phyloP scores from a whole-genome alignment of 2,113 vertebrate genomes.

The Charadrius vociferus region DNA sequence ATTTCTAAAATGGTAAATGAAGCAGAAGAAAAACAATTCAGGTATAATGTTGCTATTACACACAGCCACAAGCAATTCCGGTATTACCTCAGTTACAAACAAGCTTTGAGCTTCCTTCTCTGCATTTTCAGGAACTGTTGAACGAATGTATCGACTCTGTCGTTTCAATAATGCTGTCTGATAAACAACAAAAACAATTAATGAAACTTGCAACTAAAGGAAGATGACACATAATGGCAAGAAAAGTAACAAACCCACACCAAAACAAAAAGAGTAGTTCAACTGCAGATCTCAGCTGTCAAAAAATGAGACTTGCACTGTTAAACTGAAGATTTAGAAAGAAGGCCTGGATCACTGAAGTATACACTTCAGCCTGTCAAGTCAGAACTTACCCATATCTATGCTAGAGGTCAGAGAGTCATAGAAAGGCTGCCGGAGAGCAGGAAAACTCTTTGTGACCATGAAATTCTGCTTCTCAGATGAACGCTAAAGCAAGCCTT shows the following conservation, averaged over 20 bases:
- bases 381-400: not conserved
- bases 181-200: conserved; percentile 13
- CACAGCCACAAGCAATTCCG: not conserved
- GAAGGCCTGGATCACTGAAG: not conserved
- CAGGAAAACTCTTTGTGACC: not conserved
- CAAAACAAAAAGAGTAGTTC: not conserved
- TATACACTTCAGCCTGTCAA: not conserved
- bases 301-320: not conserved
- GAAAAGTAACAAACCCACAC: not conserved
- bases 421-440: not conserved
- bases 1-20: not conserved
- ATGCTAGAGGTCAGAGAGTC: not conserved
- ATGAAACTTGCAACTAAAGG: not conserved
- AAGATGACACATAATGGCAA: not conserved
- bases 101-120: conserved; percentile 90
- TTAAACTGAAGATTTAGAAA: not conserved
- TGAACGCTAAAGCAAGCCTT: not conserved
- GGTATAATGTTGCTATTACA: not conserved
- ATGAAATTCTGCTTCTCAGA: not conserved
- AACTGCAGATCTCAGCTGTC: not conserved
- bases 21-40: not conserved
- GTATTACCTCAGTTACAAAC: conserved; percentile 93
- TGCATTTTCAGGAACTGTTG: conserved; percentile 91
- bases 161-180: conserved; percentile 88
- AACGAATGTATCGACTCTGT: conserved; percentile 86